Percentiles rank a stretch among this genome's conserved stretches.
These are phyloP conservation scores for Nomada flava DNA, from an alignment of 2,888 invertebrate species.

Conservation along the genomic window DNA sequence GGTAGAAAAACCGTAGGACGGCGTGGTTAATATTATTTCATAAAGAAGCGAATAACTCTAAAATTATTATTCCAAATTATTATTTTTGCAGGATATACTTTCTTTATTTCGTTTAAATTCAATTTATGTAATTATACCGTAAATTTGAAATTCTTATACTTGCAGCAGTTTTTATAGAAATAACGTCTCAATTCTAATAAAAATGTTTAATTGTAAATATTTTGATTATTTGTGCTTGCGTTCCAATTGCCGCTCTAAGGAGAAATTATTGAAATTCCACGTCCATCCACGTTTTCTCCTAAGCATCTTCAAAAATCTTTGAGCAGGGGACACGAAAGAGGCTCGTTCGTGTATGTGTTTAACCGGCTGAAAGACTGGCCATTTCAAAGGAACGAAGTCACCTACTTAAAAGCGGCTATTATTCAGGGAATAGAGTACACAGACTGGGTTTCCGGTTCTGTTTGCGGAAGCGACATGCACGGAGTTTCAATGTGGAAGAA, in stretches of 20 bases:
- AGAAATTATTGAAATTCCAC: not conserved
- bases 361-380: slow-evolving; percentile 5
- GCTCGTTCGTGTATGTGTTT: slow-evolving; percentile 19
- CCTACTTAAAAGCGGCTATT: slow-evolving; percentile 23
- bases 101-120: too few species aligned
- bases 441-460: slow-evolving; percentile 29
- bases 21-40: too few species aligned
- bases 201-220: too few species aligned
- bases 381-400: slow-evolving; percentile 24
- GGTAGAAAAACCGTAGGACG: too few species aligned
- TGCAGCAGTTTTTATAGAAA: too few species aligned
- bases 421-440: slow-evolving; percentile 32
- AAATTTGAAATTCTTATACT: too few species aligned
- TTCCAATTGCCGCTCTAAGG: not conserved
- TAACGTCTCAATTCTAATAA: too few species aligned
- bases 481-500: not conserved
- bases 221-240: too few species aligned
- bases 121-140: too few species aligned
- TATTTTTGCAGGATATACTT: too few species aligned
- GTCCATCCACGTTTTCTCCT: not conserved
- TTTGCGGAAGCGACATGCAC: slow-evolving; percentile 25
- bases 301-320: not conserved
- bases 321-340: slow-evolving; percentile 14
- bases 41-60: too few species aligned
- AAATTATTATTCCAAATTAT: too few species aligned